phyloP scores from a whole-genome alignment of 2,888 invertebrate species.

The Papilio protenor region DNA sequence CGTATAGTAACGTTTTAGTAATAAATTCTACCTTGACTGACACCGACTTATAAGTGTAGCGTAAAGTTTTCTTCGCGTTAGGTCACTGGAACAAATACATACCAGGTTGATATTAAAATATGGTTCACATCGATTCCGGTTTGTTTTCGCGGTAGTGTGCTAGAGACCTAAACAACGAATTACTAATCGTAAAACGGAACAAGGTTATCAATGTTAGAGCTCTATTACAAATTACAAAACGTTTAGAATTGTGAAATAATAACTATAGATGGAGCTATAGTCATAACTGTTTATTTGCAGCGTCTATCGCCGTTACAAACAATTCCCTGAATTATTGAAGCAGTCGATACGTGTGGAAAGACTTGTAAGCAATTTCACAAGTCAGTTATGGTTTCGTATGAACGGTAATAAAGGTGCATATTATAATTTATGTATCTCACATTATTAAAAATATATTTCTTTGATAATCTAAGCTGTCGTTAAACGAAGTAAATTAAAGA shows the following conservation, averaged over 20 bases:
- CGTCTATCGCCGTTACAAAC: constrained; percentile 33
- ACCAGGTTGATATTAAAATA: not conserved
- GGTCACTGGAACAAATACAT: not conserved
- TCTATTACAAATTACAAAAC: constrained; percentile 35
- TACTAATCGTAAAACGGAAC: constrained; percentile 20
- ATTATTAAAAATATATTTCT: not conserved
- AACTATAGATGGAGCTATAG: constrained; percentile 24
- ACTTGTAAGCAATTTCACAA: constrained; percentile 29
- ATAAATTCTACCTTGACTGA: too few relatives aligned
- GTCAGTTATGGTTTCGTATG: not conserved
- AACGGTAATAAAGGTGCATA: not conserved
- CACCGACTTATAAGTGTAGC: too few relatives aligned
- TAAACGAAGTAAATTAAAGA: too few relatives aligned
- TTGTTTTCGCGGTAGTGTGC: not conserved
- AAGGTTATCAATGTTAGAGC: constrained; percentile 32
- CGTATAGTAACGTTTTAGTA: too few relatives aligned
- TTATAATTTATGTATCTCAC: not conserved
- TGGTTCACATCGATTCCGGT: not conserved
- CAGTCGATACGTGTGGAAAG: constrained; percentile 26
- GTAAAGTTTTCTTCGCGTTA: not conserved
- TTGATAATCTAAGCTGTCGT: not conserved
- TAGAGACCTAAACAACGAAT: constrained; percentile 8
- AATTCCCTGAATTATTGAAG: constrained; percentile 30
- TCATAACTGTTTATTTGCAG: constrained; percentile 33
- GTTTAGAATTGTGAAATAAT: constrained; percentile 35